Percentiles rank a stretch among this genome's conserved stretches.
Evolutionary conservation across 2,797 vertebrate species (phyloP).

Genomic region (Tragelaphus oryx): DNA sequence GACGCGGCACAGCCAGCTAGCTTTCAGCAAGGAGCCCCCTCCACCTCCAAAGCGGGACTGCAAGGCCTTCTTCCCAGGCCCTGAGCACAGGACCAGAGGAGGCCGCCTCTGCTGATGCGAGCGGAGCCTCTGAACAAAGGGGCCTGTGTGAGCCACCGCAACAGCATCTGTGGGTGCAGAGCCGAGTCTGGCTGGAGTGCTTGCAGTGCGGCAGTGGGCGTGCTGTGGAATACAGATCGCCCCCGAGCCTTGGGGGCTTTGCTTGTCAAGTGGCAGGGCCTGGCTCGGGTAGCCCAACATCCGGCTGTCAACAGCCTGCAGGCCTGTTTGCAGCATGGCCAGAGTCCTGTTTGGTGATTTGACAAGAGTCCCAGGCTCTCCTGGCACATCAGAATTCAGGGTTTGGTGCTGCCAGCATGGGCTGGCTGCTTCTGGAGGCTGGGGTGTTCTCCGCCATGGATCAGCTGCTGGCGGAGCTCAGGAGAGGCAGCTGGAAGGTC

Average conservation of each 20-base stretch:
- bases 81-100: not conserved
- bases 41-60: not conserved
- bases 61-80: constrained; percentile 33
- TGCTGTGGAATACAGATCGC: constrained; percentile 52
- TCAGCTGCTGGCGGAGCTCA: not conserved
- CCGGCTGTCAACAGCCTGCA: constrained; percentile 39
- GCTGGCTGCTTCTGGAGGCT: constrained; percentile 32
- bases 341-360: constrained; percentile 39
- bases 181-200: not conserved
- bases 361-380: constrained; percentile 35
- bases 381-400: constrained; percentile 32
- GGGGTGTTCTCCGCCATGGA: not conserved
- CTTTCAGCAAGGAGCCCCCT: not conserved
- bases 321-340: constrained; percentile 48
- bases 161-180: not conserved
- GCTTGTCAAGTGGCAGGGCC: not conserved
- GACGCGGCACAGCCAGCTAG: not conserved
- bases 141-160: not conserved
- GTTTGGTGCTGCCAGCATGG: not conserved
- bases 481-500: not conserved
- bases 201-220: not conserved
- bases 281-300: constrained; percentile 10
- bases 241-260: constrained; percentile 32
- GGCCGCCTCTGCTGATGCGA: not conserved
- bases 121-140: constrained; percentile 49